These are phyloP conservation scores for Probaryconus sp. DNA, from an alignment of 1,140 invertebrate genomes.

Conservation along the genomic window DNA sequence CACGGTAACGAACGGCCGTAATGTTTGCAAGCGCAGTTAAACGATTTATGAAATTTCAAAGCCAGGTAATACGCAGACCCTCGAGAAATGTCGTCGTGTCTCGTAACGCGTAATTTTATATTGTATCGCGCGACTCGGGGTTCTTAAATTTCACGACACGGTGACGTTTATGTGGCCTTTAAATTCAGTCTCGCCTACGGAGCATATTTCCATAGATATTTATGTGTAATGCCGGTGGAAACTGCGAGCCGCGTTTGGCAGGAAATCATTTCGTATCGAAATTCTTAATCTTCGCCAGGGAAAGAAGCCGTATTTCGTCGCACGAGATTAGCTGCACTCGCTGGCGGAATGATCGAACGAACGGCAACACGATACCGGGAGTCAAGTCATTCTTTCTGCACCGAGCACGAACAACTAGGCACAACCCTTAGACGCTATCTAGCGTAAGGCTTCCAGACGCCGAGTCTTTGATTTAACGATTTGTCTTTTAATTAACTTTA, in stretches of 20 bases:
- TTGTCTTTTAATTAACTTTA: too few species aligned
- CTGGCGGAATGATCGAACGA: too few species aligned
- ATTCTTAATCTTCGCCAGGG: not conserved
- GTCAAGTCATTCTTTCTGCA: too few species aligned
- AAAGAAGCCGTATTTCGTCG: not conserved
- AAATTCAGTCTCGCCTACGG: not conserved
- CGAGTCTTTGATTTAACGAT: too few species aligned
- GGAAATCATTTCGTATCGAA: not conserved
- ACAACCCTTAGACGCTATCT: too few species aligned
- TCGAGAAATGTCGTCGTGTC: constrained; percentile 10
- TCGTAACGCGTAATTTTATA: not conserved
- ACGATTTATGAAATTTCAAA: constrained; percentile 27
- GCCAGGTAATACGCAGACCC: constrained; percentile 8
- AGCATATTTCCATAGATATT: constrained; percentile 2
- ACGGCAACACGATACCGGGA: too few species aligned
- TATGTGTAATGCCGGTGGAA: not conserved
- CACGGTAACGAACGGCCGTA: constrained; percentile 2
- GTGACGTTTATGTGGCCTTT: not conserved
- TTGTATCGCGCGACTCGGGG: not conserved
- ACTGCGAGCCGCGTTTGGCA: not conserved
- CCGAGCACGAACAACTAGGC: too few species aligned
- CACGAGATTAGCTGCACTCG: not conserved
- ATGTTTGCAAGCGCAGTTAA: constrained; percentile 1
- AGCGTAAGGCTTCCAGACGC: too few species aligned
- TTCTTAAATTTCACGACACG: not conserved